Evolutionary conservation across 2,797 vertebrate species (phyloP), one percentile per base, ranked within the genome.

Genomic region (Picus viridis): DNA sequence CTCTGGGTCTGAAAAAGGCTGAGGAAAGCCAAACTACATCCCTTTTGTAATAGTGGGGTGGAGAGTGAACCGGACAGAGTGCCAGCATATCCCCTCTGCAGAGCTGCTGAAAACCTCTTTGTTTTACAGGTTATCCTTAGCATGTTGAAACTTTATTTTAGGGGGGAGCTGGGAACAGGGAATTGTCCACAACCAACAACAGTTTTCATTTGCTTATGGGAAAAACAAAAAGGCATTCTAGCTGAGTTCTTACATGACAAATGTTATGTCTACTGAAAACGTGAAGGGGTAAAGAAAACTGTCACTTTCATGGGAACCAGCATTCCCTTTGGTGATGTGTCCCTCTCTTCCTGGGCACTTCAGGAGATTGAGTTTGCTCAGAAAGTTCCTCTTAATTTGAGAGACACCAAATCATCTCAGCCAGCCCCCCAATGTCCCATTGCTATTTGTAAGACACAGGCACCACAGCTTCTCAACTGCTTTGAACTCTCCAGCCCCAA

Each of bases 1-100:
- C 78, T 90, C 62, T 17, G 26, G 88, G 92, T 90, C 77, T 86
- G 82, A 73, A 92, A 89, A 80, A 53, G 82, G 87, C 76, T 73
- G 79, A 39, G 89, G 32, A 86, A 86, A 95, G 94, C 94, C 95
- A 93, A 83, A 76, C 78, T 75, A 34, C 73, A 56, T 70, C 90
- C 89, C 49, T 49, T 77, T 70, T 83, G 81, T 77, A 86, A 67
- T 19, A 51, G 20, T 23, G 34, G 73, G 67, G 36, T 43, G 70
- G 63, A 39, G 9, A 82, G 53, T 29, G 53, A 74, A 45, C 7
- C 36, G 63, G 86, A 78, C 57, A 76, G 81, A 71, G 51, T 19
- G 56, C 54, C 74, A 89, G 71, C 47, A 12, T 6, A 24, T 12
- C 56, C 75, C 51, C 82, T 86, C 34, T 58, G 67, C 1, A 58